phyloP scores from a whole-genome alignment of 2,888 invertebrate species.

The Acleris laterana region DNA sequence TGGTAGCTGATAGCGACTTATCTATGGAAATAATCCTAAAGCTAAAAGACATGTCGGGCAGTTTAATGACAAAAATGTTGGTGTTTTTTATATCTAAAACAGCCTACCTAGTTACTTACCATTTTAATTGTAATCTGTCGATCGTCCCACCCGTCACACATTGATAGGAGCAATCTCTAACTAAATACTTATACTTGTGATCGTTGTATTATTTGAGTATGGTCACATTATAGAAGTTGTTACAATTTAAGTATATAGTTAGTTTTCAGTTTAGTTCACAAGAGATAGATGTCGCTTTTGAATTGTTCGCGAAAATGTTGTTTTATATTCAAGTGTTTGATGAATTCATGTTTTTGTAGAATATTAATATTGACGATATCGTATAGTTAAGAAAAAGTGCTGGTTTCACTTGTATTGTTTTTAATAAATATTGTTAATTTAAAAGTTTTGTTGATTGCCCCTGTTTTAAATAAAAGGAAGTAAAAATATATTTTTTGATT shows the following conservation, averaged over 20 bases:
- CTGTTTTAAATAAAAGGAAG: constrained; percentile 43
- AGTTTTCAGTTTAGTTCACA: constrained; percentile 29
- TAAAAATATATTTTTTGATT: constrained; percentile 35
- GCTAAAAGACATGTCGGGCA: too few species aligned
- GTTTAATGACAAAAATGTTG: too few species aligned
- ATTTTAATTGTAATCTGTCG: too few species aligned
- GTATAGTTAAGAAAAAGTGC: constrained; percentile 27
- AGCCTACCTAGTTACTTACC: too few species aligned
- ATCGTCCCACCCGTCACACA: too few species aligned
- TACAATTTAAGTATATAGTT: constrained; percentile 44
- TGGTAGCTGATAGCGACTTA: too few species aligned
- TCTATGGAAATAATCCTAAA: too few species aligned
- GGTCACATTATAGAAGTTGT: constrained; percentile 34
- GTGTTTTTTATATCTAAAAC: too few species aligned
- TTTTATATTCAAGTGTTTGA: constrained; percentile 45
- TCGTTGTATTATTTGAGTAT: constrained; percentile 22
- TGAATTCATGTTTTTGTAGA: constrained; percentile 42
- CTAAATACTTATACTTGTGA: constrained; percentile 43
- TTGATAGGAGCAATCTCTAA: constrained; percentile 49
- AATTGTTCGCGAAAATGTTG: constrained; percentile 44
- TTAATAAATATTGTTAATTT: constrained; percentile 33
- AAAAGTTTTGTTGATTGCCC: constrained; percentile 44
- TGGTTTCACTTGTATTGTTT: constrained; percentile 33
- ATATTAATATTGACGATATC: constrained; percentile 45
- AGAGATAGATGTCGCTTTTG: constrained; percentile 41